These are phyloP conservation scores for Aptenodytes patagonicus DNA, from an alignment of 2,113 vertebrate species.

Conservation along the genomic window DNA sequence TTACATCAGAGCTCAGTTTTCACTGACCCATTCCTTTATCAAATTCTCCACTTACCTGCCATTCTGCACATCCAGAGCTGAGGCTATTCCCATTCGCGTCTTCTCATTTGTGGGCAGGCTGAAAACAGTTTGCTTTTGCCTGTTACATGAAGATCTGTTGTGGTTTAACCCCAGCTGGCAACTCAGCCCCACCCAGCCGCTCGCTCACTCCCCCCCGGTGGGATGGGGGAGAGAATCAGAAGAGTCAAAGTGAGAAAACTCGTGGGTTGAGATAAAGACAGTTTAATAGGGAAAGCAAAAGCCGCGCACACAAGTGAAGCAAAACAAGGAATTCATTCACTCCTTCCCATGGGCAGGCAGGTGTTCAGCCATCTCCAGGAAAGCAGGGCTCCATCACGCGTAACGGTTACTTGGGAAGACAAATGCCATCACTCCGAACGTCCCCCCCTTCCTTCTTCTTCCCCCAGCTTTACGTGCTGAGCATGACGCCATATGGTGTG, in stretches of 20 bases:
- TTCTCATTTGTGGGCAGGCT: neutral
- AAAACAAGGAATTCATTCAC: neutral
- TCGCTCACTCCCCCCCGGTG: neutral
- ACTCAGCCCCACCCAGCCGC: neutral
- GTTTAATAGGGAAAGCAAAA: neutral
- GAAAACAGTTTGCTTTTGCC: neutral
- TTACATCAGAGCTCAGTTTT: neutral
- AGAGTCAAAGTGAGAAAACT: neutral
- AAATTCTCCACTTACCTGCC: neutral
- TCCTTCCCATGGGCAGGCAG: neutral
- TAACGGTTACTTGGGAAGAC: neutral
- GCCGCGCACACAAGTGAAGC: fast-evolving
- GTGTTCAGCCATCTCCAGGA: neutral
- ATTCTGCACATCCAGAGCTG: neutral
- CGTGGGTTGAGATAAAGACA: neutral
- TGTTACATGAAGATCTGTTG: neutral
- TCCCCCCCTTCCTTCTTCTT: no score
- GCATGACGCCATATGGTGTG: neutral
- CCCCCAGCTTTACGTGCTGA: neutral
- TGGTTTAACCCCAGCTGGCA: neutral
- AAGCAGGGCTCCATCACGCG: neutral
- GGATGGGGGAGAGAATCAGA: neutral
- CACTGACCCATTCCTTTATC: neutral
- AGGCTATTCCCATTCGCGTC: neutral
- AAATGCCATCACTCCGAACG: neutral